Evolutionary conservation across 1,140 invertebrate species (phyloP), one percentile per base, ranked within the genome.

Genomic region (Propsilocerus akamusi): DNA sequence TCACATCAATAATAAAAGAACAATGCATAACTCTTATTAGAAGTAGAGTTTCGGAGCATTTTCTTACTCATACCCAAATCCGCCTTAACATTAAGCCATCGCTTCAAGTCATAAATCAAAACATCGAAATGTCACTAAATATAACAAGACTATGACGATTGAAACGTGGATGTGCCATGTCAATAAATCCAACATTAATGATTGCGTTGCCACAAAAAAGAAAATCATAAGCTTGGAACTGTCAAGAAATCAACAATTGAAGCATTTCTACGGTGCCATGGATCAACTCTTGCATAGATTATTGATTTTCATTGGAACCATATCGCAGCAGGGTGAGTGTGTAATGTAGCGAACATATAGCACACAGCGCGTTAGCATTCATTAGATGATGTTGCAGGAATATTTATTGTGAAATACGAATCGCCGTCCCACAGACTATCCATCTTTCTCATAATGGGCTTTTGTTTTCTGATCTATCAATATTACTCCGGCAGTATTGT

Each of bases 401-500:
- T 26, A 10, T 52, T 22, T 14, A 52, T 61, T 6, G 65, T 71
- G 47, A 63, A 66, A 46, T 68, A 71, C 11, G 56, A 55, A 14
- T 65, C 73, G 2, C 60, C 65, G 26, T 72, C 75, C 7, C 71
- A 74, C n/a, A 72, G 76, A 30, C 68, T 79, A 17, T 62, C 77
- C 11, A 73, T 76, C 2, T 67, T 80, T 14, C 72, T 72, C 0
- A 71, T 76, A 7, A 74, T 81, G 49, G 46, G 81, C 0, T 80
- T 79, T 64, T 71, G 76, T 0, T 59, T 79, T 48, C 65, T 74
- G 17, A 58, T 81, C 10, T 80, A 75, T 61, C 79, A 82, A 58
- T 83, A 80, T 55, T 85, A 83, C 59, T 81, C 79, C 20, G 81
- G 79, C 0, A 78, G 72, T 52, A 77, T 86, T 51, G 80, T 84